A percentile compares a stretch with the other conserved stretches of the same genome.
These are phyloP conservation scores for Rhynchomys soricoides DNA, from an alignment of 2,113 vertebrate genomes.

Conservation along the genomic window DNA sequence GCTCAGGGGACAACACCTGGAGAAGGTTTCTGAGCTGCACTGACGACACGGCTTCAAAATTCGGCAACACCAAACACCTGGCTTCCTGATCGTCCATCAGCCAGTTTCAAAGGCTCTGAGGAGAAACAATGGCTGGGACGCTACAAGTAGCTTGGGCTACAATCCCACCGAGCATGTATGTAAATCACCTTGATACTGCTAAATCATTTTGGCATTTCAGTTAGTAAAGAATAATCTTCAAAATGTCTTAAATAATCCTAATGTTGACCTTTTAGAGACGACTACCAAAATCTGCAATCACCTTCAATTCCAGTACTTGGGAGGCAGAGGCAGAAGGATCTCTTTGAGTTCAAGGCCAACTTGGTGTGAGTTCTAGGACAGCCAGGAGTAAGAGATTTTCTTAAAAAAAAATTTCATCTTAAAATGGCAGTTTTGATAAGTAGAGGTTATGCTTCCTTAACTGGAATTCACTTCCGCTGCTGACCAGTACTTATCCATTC, in stretches of 20 bases:
- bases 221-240: constrained; percentile 44
- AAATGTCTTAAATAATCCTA: constrained; percentile 82
- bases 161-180: background rate
- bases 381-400: background rate
- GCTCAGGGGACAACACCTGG: background rate
- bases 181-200: background rate
- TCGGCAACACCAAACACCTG: background rate
- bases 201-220: background rate
- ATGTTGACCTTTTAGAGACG: constrained; percentile 68
- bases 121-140: background rate
- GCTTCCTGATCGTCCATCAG: background rate
- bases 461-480: background rate
- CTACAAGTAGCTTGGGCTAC: background rate
- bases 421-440: constrained; percentile 5
- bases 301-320: background rate
- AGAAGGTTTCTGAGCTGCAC: background rate
- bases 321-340: background rate
- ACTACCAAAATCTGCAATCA: constrained; percentile 69
- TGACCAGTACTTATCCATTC: constrained; percentile 4
- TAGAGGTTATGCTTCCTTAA: constrained; percentile 31
- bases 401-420: constrained; percentile 46
- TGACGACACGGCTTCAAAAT: background rate
- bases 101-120: background rate
- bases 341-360: background rate
- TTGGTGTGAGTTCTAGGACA: background rate